Evolutionary conservation across 1,140 invertebrate genomes (phyloP).

Genomic region (Colletes latitarsis): DNA sequence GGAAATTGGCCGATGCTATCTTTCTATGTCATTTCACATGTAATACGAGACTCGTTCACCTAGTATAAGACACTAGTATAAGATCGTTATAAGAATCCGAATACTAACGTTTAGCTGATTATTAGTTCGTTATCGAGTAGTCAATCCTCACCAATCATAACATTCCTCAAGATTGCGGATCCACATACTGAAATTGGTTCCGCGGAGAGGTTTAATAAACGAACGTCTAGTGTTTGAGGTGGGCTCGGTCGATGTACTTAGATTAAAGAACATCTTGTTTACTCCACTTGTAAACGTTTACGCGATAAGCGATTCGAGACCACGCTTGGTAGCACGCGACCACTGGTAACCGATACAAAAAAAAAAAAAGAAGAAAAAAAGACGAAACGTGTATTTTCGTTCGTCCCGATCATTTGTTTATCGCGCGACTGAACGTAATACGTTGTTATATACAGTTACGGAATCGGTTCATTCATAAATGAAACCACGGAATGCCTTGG

Average conservation of each 20-base stretch:
- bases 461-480: slow-evolving; percentile 32
- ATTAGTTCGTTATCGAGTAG: background rate
- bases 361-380: background rate
- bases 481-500: background rate
- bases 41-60: no score
- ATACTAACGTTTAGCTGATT: background rate
- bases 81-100: background rate
- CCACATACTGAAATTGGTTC: background rate
- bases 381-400: slow-evolving; percentile 44
- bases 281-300: slow-evolving; percentile 71
- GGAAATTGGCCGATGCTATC: no score
- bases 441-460: background rate
- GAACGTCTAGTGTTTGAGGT: slow-evolving; percentile 39
- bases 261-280: slow-evolving; percentile 70
- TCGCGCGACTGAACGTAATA: slow-evolving; percentile 16
- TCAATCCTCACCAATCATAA: background rate
- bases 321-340: slow-evolving; percentile 60
- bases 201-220: slow-evolving; percentile 49
- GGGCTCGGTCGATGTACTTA: slow-evolving; percentile 46
- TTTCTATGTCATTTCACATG: no score
- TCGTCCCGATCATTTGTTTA: slow-evolving; percentile 44
- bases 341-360: slow-evolving; percentile 42
- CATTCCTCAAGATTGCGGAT: background rate
- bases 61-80: background rate
- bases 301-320: slow-evolving; percentile 70